Base-by-base conservation (phyloP, 2,113 vertebrate genomes). In the Furnarius figulus region DNA sequence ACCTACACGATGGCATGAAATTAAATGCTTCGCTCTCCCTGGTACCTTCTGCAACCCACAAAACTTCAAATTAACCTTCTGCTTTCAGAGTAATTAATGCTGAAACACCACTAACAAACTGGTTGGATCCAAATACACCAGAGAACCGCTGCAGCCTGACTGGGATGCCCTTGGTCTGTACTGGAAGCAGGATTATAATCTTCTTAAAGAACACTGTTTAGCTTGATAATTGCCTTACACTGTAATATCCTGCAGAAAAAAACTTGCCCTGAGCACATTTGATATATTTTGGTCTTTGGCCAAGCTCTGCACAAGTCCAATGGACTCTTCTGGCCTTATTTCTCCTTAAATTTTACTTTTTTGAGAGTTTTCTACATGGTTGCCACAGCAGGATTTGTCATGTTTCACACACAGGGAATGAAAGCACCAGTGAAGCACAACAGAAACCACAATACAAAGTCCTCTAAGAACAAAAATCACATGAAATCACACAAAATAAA, bases 11-110 rank as follows among this genome's bases (percentile, higher is more conserved):
- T 1, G 4, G 67, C 78, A 58, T 3, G 2, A 67, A 93, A 84
- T 62, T 8, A 77, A 80, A 70, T 50, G 68, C 33, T 74, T 40
- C 0, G 2, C 78, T 76, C 59, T 72, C 13, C 21, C 67, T 6
- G 1, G 24, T 15, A 35, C 67, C 44, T 79, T 31, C 82, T 42
- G 66, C 56, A 88, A 72, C 53, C 59, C 63, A 53, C 42, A 76
- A n/a, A 85, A 73, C 53, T 91, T 68, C 66, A 72, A 79, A 75
- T 92, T 65, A 77, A 93, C 92, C 94, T 94, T 83, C 33, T 89
- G 70, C 65, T 91, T 87, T 15, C 7, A 5, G 28, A 75, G 47
- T 76, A 93, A 95, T 90, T 85, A 91, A 92, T 46, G 63, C 62
- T 85, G 78, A 67, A 73, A 27, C 62, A 66, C 40, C 2, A 5